A percentile compares a stretch with the other conserved stretches of the same genome.
Conservation (phyloP, 2,888 invertebrate species). For the Ichneumon xanthorius region DNA sequence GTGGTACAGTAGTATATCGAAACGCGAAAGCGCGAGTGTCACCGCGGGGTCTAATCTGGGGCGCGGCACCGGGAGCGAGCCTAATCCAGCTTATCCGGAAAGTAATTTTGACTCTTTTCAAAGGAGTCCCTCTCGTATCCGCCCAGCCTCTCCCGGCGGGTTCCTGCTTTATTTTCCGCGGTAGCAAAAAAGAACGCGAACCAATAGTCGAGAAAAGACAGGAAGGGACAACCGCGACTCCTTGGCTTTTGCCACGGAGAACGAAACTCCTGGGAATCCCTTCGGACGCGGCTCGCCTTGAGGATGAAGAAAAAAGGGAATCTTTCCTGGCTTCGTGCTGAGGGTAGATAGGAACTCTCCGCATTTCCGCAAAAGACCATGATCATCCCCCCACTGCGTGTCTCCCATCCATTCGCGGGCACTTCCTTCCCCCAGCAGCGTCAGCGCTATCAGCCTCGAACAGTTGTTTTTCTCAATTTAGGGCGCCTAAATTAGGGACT, state of each 20-base stretch:
- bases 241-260: slow-evolving; percentile 26
- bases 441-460: slow-evolving; percentile 74
- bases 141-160: slow-evolving; percentile 60
- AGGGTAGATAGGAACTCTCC: slow-evolving; percentile 65
- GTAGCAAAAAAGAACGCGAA: slow-evolving; percentile 44
- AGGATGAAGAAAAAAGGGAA: slow-evolving; percentile 18
- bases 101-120: slow-evolving; percentile 89
- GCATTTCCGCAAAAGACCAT: slow-evolving; percentile 49
- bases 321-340: background rate
- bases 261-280: slow-evolving; percentile 7
- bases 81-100: slow-evolving; percentile 89
- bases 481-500: no score
- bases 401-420: slow-evolving; percentile 58
- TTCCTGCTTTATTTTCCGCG: slow-evolving; percentile 42
- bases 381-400: slow-evolving; percentile 66
- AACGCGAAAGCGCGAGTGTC: slow-evolving; percentile 74
- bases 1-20: slow-evolving; percentile 39
- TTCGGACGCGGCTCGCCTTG: background rate
- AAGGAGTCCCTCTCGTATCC: slow-evolving; percentile 78
- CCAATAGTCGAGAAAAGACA: slow-evolving; percentile 35
- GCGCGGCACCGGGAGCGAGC: slow-evolving; percentile 84
- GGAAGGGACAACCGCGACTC: slow-evolving; percentile 50
- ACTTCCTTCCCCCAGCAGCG: slow-evolving; percentile 52
- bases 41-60: slow-evolving; percentile 83
- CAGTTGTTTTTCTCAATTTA: slow-evolving; percentile 69